These are phyloP conservation scores for Eupithecia vulgata DNA, from an alignment of 2,888 invertebrate species.

Conservation along the genomic window DNA sequence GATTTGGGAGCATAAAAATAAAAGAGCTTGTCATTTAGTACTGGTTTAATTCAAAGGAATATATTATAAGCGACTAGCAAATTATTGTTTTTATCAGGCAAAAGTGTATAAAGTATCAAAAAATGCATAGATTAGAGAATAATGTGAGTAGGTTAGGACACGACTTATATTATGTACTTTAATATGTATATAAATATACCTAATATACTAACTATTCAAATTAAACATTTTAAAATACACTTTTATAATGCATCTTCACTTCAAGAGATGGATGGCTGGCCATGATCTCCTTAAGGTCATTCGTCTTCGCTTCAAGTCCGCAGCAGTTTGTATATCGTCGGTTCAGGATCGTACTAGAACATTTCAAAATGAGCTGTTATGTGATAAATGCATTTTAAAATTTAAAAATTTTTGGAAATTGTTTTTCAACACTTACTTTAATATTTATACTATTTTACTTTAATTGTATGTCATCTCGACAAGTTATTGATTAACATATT, in stretches of 20 bases:
- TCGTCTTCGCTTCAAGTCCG: conserved; percentile 34
- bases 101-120: not conserved
- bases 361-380: too few species aligned
- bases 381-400: too few species aligned
- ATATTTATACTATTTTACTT: too few species aligned
- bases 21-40: too few species aligned
- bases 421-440: too few species aligned
- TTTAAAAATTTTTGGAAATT: too few species aligned
- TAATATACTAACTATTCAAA: not conserved
- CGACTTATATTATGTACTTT: not conserved
- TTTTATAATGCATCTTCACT: conserved; percentile 58
- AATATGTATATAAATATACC: too few species aligned
- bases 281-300: conserved; percentile 44
- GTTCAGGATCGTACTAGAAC: too few species aligned
- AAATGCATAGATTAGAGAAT: not conserved
- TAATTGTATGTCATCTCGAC: too few species aligned
- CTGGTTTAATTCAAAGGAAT: too few species aligned
- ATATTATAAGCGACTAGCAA: not conserved
- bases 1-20: too few species aligned
- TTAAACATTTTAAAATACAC: conserved; percentile 17
- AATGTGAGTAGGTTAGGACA: not conserved
- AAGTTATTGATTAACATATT: too few species aligned
- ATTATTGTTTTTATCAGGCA: not conserved
- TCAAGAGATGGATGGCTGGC: conserved; percentile 57
- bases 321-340: conserved; percentile 1